Percentiles rank a stretch among this genome's conserved stretches.
Conservation (phyloP, 2,113 vertebrate genomes). For the Pteropus alecto region DNA sequence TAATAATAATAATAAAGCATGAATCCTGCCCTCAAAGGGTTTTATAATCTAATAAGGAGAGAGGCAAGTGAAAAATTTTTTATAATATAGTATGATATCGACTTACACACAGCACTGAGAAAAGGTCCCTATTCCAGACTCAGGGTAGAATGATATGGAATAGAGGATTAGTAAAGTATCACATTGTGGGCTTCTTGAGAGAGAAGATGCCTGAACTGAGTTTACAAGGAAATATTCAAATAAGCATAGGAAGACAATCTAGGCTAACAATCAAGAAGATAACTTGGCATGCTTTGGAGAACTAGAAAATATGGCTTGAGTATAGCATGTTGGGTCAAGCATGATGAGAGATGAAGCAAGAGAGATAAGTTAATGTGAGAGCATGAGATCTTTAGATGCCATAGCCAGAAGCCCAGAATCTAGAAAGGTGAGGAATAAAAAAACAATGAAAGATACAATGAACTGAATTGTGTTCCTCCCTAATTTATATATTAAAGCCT, state of each 20-base stretch:
- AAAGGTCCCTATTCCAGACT: not conserved
- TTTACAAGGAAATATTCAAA: not conserved
- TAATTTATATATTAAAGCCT: not conserved
- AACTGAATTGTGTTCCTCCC: not conserved
- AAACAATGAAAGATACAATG: not conserved
- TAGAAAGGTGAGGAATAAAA: not conserved
- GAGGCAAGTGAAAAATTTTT: not conserved
- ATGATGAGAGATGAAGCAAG: not conserved
- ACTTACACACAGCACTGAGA: not conserved
- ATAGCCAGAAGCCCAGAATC: not conserved
- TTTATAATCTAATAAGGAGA: not conserved
- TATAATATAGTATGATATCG: not conserved
- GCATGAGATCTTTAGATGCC: not conserved
- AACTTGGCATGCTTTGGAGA: not conserved
- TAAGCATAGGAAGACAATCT: not conserved
- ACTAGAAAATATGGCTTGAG: not conserved
- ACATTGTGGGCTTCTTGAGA: not conserved
- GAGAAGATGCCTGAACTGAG: not conserved
- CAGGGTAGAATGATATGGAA: not conserved
- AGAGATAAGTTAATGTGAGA: not conserved
- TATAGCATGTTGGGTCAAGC: not conserved
- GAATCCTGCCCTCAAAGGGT: not conserved
- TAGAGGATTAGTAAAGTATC: not conserved
- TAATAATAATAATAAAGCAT: not conserved
- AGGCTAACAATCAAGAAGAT: not conserved